Percentiles rank a stretch among this genome's conserved stretches.
phyloP scores from a whole-genome alignment of 2,888 invertebrate genomes.

The Nomada goodeniana region DNA sequence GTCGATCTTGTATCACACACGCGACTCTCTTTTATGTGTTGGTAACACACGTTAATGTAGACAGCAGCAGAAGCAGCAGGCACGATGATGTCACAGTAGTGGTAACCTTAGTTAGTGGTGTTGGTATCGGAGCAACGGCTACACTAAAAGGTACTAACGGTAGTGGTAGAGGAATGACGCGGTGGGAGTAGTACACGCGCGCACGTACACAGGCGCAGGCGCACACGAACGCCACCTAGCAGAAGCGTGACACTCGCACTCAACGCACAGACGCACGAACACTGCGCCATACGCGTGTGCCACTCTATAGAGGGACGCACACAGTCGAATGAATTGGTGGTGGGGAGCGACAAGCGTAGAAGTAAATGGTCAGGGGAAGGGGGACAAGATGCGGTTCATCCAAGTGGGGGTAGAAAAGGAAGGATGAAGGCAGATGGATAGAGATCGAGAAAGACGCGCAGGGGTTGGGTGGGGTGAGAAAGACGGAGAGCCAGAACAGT shows the following conservation, averaged over 20 bases:
- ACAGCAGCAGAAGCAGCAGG: slow-evolving; percentile 31
- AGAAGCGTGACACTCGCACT: slow-evolving; percentile 42
- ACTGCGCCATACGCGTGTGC: slow-evolving; percentile 56
- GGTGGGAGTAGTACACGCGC: slow-evolving; percentile 64
- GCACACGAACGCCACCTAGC: slow-evolving; percentile 53
- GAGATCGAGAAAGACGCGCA: slow-evolving; percentile 62
- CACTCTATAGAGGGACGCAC: slow-evolving; percentile 44
- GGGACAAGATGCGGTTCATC: slow-evolving; percentile 53
- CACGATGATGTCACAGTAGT: slow-evolving; percentile 17
- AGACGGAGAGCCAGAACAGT: slow-evolving; percentile 54
- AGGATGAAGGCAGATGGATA: slow-evolving; percentile 46
- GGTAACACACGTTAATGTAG: slow-evolving; percentile 13
- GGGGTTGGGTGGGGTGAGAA: slow-evolving; percentile 65
- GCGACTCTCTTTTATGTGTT: slow-evolving; percentile 6
- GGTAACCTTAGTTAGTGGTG: slow-evolving; percentile 33
- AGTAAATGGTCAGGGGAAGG: slow-evolving; percentile 20
- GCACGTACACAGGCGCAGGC: slow-evolving; percentile 51
- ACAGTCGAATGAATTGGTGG: slow-evolving; percentile 35
- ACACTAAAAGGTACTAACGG: slow-evolving; percentile 27
- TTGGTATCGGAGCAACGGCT: slow-evolving; percentile 22
- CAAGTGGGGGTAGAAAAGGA: slow-evolving; percentile 56
- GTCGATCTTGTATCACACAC: slow-evolving; percentile 57
- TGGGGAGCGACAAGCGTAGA: slow-evolving; percentile 56
- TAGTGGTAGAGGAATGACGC: slow-evolving; percentile 43
- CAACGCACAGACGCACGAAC: slow-evolving; percentile 45